Evolutionary conservation across 2,797 vertebrate genomes (phyloP), one percentile per base, ranked within the genome.

Genomic region (Euthynnus affinis): DNA sequence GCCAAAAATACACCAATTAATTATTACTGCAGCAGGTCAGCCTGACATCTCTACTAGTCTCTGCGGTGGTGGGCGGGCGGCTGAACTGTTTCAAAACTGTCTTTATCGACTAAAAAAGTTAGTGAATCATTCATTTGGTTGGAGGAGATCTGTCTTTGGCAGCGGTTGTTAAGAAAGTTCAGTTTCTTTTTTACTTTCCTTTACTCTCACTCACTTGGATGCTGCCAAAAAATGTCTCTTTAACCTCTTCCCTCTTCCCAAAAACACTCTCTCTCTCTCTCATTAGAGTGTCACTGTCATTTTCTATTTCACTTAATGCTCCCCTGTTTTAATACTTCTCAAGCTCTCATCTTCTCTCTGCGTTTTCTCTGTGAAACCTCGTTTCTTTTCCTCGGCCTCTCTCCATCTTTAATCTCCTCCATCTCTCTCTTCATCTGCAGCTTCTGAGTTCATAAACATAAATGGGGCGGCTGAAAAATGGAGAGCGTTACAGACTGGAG

Each of bases 321-420:
- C 37, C 37, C 80, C 58, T n/a, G 18, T 79, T 81, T 69, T 34
- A 57, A n/a, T 17, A 52, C 14, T 72, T 32, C 29, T 42, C 44
- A 20, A 27, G 37, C 70, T 83, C 68, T 57, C 48, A 63, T 74
- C 74, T 66, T 53, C 52, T 46, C 70, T 62, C 71, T 69, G 64
- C 71, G 53, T 3, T 74, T 66, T 62, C 32, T 56, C 74, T 20
- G 46, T 18, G 40, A 67, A 53, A 17, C 66, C 15, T 23, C 40
- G 17, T 57, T 17, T 32, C 29, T 32, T 32, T 32, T 32, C 29
- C 29, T 32, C 1, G 5, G 40, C 57, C 9, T 22, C 64, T 22
- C 64, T 22, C 55, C n/a, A 58, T 59, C 53, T 81, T 68, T 74
- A 55, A 78, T 78, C 63, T 53, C 27, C 52, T 42, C 49, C 68